Evolutionary conservation across 2,888 invertebrate genomes (phyloP).

Genomic region (Sarcophaga variegata): DNA sequence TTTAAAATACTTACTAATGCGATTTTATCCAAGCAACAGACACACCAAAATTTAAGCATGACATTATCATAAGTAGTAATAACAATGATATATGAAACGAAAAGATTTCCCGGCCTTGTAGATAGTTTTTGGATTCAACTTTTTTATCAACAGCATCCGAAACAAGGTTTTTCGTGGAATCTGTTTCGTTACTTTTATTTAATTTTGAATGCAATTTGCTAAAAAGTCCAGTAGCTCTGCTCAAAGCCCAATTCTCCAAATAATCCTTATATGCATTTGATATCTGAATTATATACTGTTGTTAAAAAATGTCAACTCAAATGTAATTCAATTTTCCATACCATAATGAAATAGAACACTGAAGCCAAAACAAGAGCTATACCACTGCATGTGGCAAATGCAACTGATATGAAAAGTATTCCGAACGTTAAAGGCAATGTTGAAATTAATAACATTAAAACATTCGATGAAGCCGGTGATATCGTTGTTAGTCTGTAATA

Average conservation of each 20-base stretch:
- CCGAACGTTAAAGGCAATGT: slow-evolving; percentile 87
- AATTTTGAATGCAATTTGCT: slow-evolving; percentile 36
- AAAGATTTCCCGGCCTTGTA: slow-evolving; percentile 66
- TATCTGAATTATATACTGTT: slow-evolving; percentile 82
- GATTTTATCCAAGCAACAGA: slow-evolving; percentile 89
- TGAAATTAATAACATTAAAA: slow-evolving; percentile 85
- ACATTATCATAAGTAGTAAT: slow-evolving; percentile 85
- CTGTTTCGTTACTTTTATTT: neutral
- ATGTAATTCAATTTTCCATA: slow-evolving; percentile 76
- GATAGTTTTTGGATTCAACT: slow-evolving; percentile 12
- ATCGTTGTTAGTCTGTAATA: slow-evolving; percentile 72
- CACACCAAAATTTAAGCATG: slow-evolving; percentile 87
- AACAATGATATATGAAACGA: slow-evolving; percentile 86
- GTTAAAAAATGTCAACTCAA: neutral
- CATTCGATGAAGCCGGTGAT: slow-evolving; percentile 76
- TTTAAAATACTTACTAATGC: slow-evolving; percentile 40
- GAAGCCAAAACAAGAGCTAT: slow-evolving; percentile 86
- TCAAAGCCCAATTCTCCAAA: slow-evolving; percentile 84
- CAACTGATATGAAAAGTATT: slow-evolving; percentile 85
- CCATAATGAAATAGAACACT: slow-evolving; percentile 87
- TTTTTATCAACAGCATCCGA: neutral
- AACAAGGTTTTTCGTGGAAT: slow-evolving; percentile 2
- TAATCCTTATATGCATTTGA: slow-evolving; percentile 87
- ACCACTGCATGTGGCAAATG: slow-evolving; percentile 88
- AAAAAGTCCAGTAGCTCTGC: slow-evolving; percentile 78